A percentile compares a stretch with the other conserved stretches of the same genome.
phyloP scores from a whole-genome alignment of 2,888 invertebrate genomes.

The Sinhomidia bicolor region DNA sequence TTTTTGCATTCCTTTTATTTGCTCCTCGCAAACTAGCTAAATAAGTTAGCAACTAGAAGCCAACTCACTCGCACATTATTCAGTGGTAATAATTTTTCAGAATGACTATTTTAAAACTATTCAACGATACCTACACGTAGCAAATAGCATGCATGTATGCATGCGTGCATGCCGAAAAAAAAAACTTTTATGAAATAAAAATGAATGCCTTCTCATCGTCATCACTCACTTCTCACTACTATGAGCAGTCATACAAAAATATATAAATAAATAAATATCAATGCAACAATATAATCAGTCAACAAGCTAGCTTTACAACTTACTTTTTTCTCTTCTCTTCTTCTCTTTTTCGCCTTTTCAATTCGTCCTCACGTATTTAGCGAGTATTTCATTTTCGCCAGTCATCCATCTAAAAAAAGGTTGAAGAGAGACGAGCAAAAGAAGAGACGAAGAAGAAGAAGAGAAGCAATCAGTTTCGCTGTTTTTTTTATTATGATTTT shows the following conservation, averaged over 20 bases:
- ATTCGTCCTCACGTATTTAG: not conserved
- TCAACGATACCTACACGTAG: not conserved
- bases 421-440: not conserved
- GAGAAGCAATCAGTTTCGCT: constrained; percentile 40
- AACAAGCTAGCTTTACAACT: not conserved
- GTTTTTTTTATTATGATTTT: not conserved
- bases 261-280: not conserved
- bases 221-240: not conserved
- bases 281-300: constrained; percentile 12
- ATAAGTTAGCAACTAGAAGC: too few relatives aligned
- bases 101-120: not conserved
- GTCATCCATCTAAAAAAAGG: constrained; percentile 34
- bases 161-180: not conserved
- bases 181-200: not conserved
- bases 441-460: not conserved
- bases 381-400: constrained; percentile 26
- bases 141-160: not conserved
- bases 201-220: not conserved
- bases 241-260: not conserved
- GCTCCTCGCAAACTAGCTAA: too few relatives aligned
- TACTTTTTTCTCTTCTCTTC: not conserved
- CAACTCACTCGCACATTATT: too few relatives aligned
- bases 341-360: constrained; percentile 3
- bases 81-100: not conserved
- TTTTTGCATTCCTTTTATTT: not conserved